Evolutionary conservation across 2,888 invertebrate species (phyloP).

Genomic region (Ommatoiulus sabulosus): DNA sequence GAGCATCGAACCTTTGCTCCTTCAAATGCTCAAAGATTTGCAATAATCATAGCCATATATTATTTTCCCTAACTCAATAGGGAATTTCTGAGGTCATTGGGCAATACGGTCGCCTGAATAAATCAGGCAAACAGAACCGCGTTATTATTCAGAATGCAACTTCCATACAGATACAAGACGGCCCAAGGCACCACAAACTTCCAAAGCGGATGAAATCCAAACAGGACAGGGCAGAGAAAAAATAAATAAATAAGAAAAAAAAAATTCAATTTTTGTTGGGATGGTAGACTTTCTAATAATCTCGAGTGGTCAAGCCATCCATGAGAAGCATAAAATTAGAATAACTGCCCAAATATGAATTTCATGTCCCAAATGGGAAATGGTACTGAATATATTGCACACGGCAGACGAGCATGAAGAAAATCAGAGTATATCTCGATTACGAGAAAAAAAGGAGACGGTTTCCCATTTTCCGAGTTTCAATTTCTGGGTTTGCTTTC

Average conservation of each 20-base stretch:
- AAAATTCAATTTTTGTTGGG: background rate
- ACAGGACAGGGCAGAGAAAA: background rate
- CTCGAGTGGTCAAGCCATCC: background rate
- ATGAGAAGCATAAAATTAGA: conserved; percentile 10
- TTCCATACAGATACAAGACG: background rate
- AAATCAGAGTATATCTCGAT: background rate
- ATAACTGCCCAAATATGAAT: conserved; percentile 35
- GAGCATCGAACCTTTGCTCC: conserved; percentile 41
- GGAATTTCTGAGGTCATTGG: background rate
- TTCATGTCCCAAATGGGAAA: background rate
- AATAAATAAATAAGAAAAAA: background rate
- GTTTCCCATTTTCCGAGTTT: background rate
- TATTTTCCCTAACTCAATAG: conserved; percentile 33
- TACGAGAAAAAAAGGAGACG: background rate
- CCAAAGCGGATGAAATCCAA: background rate
- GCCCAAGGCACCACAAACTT: background rate
- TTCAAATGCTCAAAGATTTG: conserved; percentile 35
- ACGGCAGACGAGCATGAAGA: background rate
- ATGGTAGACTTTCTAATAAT: background rate
- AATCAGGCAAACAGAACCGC: background rate
- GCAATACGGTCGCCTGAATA: background rate
- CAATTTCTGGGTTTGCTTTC: background rate
- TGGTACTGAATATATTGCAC: background rate
- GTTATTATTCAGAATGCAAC: conserved; percentile 35
- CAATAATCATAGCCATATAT: conserved; percentile 41